phyloP scores from a whole-genome alignment of 1,140 invertebrate genomes.

The Homarus americanus region DNA sequence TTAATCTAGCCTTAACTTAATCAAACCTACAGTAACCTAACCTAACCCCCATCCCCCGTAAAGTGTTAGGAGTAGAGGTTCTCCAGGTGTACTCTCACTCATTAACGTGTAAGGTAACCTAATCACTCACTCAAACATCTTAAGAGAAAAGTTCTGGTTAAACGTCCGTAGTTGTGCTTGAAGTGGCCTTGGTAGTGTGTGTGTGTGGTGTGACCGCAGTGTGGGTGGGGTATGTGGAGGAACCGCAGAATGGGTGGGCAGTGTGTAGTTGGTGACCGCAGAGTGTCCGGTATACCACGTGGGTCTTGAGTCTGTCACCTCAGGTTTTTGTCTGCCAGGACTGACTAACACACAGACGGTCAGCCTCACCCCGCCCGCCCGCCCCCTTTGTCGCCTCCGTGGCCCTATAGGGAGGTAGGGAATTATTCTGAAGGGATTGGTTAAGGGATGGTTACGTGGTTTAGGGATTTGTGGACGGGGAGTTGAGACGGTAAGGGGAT shows the following conservation, averaged over 20 bases:
- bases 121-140: too few relatives aligned
- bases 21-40: too few relatives aligned
- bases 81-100: too few relatives aligned
- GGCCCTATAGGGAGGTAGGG: slow-evolving; percentile 25
- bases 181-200: too few relatives aligned
- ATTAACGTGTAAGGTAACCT: too few relatives aligned
- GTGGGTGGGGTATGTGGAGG: not conserved
- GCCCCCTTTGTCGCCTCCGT: slow-evolving; percentile 59
- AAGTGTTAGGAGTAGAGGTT: too few relatives aligned
- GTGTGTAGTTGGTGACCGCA: slow-evolving; percentile 31
- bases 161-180: too few relatives aligned
- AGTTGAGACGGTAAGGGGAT: not conserved
- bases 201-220: not conserved
- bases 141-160: too few relatives aligned
- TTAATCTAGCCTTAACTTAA: too few relatives aligned
- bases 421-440: slow-evolving; percentile 36
- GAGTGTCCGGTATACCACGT: slow-evolving; percentile 56
- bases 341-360: slow-evolving; percentile 41
- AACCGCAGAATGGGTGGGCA: slow-evolving; percentile 59
- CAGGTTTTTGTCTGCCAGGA: slow-evolving; percentile 36
- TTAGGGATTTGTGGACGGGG: not conserved
- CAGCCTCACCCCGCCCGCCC: slow-evolving; percentile 23
- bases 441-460: slow-evolving; percentile 30
- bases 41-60: too few relatives aligned
- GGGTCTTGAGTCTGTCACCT: slow-evolving; percentile 48